Percentiles rank a stretch among this genome's conserved stretches.
These are phyloP conservation scores for Capreolus pygargus DNA, from an alignment of 2,113 vertebrate species.

Conservation along the genomic window DNA sequence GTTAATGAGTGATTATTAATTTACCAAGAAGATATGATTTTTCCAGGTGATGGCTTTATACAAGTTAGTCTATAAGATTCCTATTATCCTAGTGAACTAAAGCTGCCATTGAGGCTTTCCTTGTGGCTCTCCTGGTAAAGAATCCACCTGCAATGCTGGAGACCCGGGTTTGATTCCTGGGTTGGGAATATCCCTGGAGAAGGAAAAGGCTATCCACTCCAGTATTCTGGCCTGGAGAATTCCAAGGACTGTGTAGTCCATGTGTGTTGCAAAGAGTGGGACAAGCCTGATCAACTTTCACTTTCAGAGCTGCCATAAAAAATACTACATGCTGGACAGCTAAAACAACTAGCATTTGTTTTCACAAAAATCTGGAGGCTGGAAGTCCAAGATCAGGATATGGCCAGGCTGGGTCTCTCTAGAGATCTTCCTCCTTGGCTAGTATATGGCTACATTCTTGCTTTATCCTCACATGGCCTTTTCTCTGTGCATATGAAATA, in stretches of 20 bases:
- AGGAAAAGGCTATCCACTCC: not conserved
- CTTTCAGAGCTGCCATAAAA: not conserved
- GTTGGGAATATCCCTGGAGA: not conserved
- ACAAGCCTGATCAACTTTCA: not conserved
- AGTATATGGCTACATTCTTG: not conserved
- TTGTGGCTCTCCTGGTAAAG: not conserved
- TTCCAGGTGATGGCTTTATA: not conserved
- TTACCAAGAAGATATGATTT: not conserved
- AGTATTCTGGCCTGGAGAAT: not conserved
- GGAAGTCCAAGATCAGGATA: not conserved
- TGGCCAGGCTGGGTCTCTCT: not conserved
- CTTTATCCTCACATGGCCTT: not conserved
- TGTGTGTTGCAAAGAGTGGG: fast-evolving
- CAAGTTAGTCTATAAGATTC: not conserved
- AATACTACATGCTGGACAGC: not conserved
- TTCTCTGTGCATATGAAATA: not conserved
- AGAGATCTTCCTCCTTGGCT: not conserved
- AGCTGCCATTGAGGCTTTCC: not conserved
- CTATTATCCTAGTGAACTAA: not conserved
- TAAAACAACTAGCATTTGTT: not conserved
- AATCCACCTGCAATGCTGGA: not conserved
- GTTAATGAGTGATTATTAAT: not conserved
- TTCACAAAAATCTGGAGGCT: not conserved
- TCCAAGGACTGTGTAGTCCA: not conserved
- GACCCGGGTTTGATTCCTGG: not conserved